phyloP scores from a whole-genome alignment of 2,113 vertebrate genomes.

The Takifugu bimaculatus region DNA sequence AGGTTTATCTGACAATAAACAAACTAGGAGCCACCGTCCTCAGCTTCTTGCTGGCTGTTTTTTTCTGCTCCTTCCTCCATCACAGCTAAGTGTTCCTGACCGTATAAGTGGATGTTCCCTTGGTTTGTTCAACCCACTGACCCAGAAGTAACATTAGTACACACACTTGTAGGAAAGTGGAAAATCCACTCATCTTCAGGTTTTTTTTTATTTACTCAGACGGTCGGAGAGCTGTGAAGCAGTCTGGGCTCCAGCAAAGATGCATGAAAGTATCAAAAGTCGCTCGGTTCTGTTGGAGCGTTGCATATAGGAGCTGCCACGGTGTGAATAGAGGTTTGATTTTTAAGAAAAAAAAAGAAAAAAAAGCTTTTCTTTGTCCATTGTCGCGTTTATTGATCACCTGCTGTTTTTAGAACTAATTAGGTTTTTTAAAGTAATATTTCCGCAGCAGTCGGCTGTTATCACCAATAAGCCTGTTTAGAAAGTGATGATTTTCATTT shows the following conservation, averaged over 20 bases:
- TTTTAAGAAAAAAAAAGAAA: no score
- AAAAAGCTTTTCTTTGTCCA: no score
- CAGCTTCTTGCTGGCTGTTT: constrained; percentile 6
- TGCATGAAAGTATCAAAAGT: neutral
- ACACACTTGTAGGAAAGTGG: constrained; percentile 26
- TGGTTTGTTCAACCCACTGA: constrained; percentile 48
- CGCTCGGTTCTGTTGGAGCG: neutral
- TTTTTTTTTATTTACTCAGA: constrained; percentile 19
- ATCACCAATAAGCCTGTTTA: constrained; percentile 24
- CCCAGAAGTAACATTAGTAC: constrained; percentile 48
- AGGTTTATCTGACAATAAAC: neutral
- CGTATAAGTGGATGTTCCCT: constrained; percentile 51
- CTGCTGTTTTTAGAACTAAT: constrained; percentile 21
- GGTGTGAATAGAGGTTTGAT: no score
- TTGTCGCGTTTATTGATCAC: neutral
- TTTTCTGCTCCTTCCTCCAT: constrained; percentile 29
- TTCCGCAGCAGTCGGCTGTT: constrained; percentile 28
- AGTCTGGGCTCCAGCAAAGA: neutral
- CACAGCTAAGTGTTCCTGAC: constrained; percentile 52
- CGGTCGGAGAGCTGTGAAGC: constrained; percentile 13
- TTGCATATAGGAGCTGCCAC: neutral
- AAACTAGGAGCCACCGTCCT: neutral
- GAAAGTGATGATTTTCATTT: constrained; percentile 21
- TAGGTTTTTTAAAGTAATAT: constrained; percentile 12
- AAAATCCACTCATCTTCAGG: constrained; percentile 17